These are phyloP conservation scores for Agrochola lychnidis DNA, from an alignment of 2,888 invertebrate genomes.

Conservation along the genomic window DNA sequence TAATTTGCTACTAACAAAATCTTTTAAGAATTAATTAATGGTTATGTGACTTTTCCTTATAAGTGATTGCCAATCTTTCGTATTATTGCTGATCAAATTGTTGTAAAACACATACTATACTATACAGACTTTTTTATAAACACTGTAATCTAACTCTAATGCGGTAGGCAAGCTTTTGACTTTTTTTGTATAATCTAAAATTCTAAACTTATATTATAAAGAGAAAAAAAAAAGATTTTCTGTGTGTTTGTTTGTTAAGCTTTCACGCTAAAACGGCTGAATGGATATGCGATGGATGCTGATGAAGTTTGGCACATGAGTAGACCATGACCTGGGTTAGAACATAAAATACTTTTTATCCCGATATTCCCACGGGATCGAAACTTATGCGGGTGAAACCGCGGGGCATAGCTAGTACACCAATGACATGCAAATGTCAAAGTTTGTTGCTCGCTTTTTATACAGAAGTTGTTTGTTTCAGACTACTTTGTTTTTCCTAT, in stretches of 20 bases:
- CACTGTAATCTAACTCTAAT: neutral
- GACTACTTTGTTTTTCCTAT: neutral
- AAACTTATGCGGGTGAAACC: too few species aligned
- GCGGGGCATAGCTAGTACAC: neutral
- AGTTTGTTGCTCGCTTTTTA: neutral
- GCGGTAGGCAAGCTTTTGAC: neutral
- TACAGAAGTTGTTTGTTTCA: neutral
- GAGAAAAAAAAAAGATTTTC: too few species aligned
- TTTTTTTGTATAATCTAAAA: neutral
- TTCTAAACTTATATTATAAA: too few species aligned
- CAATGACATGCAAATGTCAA: slow-evolving; percentile 11
- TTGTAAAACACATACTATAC: neutral
- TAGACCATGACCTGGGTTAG: too few species aligned
- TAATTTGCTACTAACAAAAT: neutral
- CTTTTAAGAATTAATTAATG: neutral
- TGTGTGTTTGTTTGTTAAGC: too few species aligned
- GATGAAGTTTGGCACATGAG: too few species aligned
- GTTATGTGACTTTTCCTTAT: neutral
- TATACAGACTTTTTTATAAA: neutral
- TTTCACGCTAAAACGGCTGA: too few species aligned
- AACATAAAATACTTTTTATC: too few species aligned
- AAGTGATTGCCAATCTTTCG: neutral
- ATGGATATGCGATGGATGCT: too few species aligned
- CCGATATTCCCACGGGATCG: too few species aligned
- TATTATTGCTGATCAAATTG: neutral